phyloP scores from a whole-genome alignment of 2,113 vertebrate species.

The Sciurus niger region DNA sequence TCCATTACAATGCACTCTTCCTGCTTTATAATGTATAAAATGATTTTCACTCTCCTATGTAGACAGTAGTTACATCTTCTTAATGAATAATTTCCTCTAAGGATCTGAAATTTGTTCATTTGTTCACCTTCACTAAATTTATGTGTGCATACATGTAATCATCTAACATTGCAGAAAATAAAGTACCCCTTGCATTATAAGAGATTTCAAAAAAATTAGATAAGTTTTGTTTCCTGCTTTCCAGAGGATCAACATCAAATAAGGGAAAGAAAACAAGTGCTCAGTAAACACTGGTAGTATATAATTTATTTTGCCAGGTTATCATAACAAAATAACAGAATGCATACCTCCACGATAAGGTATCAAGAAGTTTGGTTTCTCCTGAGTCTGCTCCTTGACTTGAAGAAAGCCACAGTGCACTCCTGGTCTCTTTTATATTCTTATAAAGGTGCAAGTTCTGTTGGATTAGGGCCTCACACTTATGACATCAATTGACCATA shows the following conservation, averaged over 20 bases:
- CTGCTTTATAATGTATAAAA: neutral
- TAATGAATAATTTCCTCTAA: slow-evolving; percentile 28
- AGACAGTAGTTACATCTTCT: neutral
- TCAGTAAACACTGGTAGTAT: neutral
- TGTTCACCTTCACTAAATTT: neutral
- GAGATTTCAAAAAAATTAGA: neutral
- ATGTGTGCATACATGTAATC: neutral
- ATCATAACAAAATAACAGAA: neutral
- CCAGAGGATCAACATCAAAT: neutral
- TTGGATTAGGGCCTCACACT: neutral
- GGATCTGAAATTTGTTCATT: neutral
- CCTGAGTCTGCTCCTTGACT: neutral
- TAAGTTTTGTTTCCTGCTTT: neutral
- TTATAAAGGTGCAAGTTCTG: neutral
- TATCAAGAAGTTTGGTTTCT: neutral
- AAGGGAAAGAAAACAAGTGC: neutral
- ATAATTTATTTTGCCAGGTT: neutral
- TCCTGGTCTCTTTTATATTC: neutral
- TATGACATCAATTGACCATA: neutral
- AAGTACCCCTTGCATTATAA: neutral
- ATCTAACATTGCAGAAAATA: neutral
- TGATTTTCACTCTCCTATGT: neutral
- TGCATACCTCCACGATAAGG: neutral
- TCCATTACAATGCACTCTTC: neutral
- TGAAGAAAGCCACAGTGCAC: neutral